Conservation (phyloP, 2,888 invertebrate species). For the Heliconius sara region DNA sequence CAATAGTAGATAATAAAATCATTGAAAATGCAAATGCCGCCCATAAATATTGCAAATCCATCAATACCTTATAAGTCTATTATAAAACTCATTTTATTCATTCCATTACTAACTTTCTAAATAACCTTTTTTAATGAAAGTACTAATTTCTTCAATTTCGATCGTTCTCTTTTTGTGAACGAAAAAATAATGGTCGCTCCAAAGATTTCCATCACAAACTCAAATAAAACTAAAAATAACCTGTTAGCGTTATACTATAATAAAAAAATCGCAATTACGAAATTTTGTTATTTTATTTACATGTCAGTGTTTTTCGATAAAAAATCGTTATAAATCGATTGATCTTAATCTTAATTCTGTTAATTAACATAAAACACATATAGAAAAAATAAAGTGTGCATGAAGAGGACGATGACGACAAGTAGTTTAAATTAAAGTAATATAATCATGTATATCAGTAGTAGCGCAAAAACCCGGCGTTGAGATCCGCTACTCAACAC, state of each 20-base stretch:
- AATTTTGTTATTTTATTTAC: slow-evolving; percentile 5
- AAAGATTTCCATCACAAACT: slow-evolving; percentile 18
- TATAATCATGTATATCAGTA: neutral
- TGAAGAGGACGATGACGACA: neutral
- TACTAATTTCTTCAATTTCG: slow-evolving; percentile 8
- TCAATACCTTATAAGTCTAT: neutral
- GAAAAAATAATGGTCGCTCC: slow-evolving; percentile 2
- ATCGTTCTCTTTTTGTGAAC: slow-evolving; percentile 15
- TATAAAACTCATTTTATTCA: neutral
- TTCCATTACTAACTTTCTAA: slow-evolving; percentile 25
- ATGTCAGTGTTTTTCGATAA: neutral
- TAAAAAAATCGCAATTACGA: slow-evolving; percentile 15
- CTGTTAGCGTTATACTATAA: neutral
- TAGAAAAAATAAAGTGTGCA: neutral
- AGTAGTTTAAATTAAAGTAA: neutral
- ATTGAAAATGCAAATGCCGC: slow-evolving; percentile 5
- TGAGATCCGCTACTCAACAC: too few species aligned
- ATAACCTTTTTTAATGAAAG: slow-evolving; percentile 25
- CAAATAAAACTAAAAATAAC: slow-evolving; percentile 20
- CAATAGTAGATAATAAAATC: neutral
- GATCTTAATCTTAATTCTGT: neutral
- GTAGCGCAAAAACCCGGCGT: neutral
- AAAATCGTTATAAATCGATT: neutral
- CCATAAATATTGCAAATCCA: slow-evolving; percentile 8
- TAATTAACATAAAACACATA: neutral